Conservation (phyloP, 1,140 invertebrate species). For the Drosophila orena region DNA sequence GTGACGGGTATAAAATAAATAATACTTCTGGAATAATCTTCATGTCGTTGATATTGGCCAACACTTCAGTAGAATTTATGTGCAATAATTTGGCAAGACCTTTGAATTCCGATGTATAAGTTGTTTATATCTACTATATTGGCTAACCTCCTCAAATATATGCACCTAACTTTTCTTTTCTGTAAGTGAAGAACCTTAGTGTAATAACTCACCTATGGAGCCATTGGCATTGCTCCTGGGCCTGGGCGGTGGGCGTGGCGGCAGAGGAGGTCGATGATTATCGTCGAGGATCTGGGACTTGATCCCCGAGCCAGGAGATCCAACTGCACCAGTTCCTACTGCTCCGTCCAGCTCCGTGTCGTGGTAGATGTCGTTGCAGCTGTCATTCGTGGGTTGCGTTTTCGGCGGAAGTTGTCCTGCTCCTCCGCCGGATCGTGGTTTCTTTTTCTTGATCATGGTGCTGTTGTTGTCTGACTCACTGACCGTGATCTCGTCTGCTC, state of each 20-base stretch:
- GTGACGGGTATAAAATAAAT: too few species aligned
- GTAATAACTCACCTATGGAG: slow-evolving; percentile 63
- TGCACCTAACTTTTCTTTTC: too few species aligned
- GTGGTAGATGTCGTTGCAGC: slow-evolving; percentile 72
- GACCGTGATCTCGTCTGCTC: slow-evolving; percentile 79
- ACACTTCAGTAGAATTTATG: background rate
- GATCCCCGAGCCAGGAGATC: slow-evolving; percentile 31
- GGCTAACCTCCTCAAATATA: too few species aligned
- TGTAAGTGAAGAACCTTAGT: background rate
- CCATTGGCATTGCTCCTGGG: slow-evolving; percentile 61
- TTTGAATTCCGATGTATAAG: too few species aligned
- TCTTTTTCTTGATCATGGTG: slow-evolving; percentile 79
- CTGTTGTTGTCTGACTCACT: slow-evolving; percentile 84
- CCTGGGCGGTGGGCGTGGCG: slow-evolving; percentile 79
- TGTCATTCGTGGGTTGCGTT: slow-evolving; percentile 45
- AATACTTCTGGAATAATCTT: background rate
- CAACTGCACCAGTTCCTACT: slow-evolving; percentile 35
- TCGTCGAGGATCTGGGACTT: slow-evolving; percentile 68
- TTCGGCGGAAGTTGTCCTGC: slow-evolving; percentile 53
- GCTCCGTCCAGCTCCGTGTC: slow-evolving; percentile 72
- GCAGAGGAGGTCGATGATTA: slow-evolving; percentile 77
- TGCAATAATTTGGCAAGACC: background rate
- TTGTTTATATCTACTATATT: too few species aligned
- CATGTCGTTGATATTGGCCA: background rate
- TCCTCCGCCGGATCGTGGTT: slow-evolving; percentile 43